phyloP scores from a whole-genome alignment of 2,888 invertebrate genomes.

The Rhabditoides inermis region DNA sequence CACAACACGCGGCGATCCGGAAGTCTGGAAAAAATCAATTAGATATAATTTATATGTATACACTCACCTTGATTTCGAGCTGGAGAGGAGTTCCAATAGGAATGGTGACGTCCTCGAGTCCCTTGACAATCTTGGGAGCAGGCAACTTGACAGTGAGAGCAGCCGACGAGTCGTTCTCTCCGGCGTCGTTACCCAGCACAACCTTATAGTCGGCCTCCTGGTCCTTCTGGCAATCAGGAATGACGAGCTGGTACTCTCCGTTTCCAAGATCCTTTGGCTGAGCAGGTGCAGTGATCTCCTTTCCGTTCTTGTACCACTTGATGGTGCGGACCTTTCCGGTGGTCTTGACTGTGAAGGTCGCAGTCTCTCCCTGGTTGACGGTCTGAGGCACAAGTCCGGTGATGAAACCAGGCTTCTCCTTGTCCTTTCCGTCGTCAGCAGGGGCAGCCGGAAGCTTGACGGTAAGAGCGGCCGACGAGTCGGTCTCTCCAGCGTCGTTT shows the following conservation, averaged over 20 bases:
- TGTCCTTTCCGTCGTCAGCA: constrained; percentile 51
- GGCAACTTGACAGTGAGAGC: constrained; percentile 29
- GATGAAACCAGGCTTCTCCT: not conserved
- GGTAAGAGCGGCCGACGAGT: constrained; percentile 40
- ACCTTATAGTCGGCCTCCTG: constrained; percentile 37
- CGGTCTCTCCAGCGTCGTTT: constrained; percentile 51
- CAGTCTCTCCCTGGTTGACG: constrained; percentile 74
- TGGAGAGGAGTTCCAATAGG: constrained; percentile 23
- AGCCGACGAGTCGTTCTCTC: constrained; percentile 44
- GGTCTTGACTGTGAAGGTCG: constrained; percentile 61
- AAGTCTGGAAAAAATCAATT: constrained; percentile 57
- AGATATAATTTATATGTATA: no score
- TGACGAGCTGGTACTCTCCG: constrained; percentile 31
- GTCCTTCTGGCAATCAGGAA: constrained; percentile 34
- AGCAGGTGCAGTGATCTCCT: no score
- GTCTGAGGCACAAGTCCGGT: constrained; percentile 64
- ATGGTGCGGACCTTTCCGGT: constrained; percentile 73
- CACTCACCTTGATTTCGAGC: constrained; percentile 53
- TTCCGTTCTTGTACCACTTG: constrained; percentile 64
- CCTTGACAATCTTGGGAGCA: constrained; percentile 57
- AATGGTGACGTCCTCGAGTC: constrained; percentile 48
- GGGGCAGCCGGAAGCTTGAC: constrained; percentile 26
- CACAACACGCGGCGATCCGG: constrained; percentile 76
- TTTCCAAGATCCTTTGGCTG: constrained; percentile 41
- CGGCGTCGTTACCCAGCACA: constrained; percentile 24